phyloP scores from a whole-genome alignment of 1,140 invertebrate genomes.

The Stenopsyche tienmushanensis region DNA sequence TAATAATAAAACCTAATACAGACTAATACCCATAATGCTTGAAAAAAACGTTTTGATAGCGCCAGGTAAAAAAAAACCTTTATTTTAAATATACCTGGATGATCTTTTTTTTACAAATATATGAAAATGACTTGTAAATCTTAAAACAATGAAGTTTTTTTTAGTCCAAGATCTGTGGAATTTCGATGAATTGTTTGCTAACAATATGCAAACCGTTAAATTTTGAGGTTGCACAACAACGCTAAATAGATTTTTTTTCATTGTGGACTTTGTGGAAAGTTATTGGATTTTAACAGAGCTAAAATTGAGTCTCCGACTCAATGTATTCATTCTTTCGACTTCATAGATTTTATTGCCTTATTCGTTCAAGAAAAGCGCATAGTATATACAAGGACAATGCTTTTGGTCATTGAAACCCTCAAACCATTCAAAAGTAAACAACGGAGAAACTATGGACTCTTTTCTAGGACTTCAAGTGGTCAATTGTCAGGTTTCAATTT shows the following conservation, averaged over 20 bases:
- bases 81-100: too few species aligned
- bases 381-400: background rate
- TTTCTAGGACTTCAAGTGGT: slow-evolving; percentile 28
- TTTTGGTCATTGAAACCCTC: slow-evolving; percentile 14
- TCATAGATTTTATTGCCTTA: slow-evolving; percentile 28
- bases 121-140: too few species aligned
- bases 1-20: too few species aligned
- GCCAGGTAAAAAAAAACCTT: too few species aligned
- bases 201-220: background rate
- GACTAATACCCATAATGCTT: too few species aligned
- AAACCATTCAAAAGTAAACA: slow-evolving; percentile 15
- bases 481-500: slow-evolving; percentile 28
- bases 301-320: slow-evolving; percentile 20
- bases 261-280: background rate
- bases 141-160: too few species aligned
- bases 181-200: too few species aligned
- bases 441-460: background rate
- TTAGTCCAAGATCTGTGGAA: too few species aligned
- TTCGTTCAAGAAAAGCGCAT: slow-evolving; percentile 16
- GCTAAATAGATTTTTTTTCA: background rate
- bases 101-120: too few species aligned
- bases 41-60: too few species aligned
- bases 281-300: slow-evolving; percentile 30
- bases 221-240: background rate
- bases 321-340: slow-evolving; percentile 17